Evolutionary conservation across 2,888 invertebrate genomes (phyloP).

Genomic region (Odontomyia ornata): DNA sequence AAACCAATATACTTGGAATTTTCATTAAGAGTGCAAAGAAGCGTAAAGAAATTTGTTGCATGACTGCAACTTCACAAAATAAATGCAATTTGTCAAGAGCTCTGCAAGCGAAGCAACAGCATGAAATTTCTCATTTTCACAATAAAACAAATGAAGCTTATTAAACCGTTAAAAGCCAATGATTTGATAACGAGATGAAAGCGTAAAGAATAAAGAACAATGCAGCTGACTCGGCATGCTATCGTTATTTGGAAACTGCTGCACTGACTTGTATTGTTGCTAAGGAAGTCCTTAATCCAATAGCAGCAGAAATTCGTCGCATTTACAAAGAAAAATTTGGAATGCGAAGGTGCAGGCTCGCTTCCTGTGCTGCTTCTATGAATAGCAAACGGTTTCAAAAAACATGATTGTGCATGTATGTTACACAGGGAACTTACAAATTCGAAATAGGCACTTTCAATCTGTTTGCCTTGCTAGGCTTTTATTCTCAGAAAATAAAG

Average conservation of each 20-base stretch:
- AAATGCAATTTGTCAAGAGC: slow-evolving; percentile 35
- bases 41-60: slow-evolving; percentile 44
- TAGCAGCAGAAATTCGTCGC: slow-evolving; percentile 29
- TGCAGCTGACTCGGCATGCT: slow-evolving; percentile 35
- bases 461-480: too few relatives aligned
- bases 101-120: slow-evolving; percentile 20
- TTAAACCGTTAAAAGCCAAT: slow-evolving; percentile 65
- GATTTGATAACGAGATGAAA: slow-evolving; percentile 53
- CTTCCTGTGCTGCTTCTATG: too few relatives aligned
- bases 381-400: too few relatives aligned
- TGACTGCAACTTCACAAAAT: slow-evolving; percentile 33
- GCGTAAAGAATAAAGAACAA: slow-evolving; percentile 52
- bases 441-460: too few relatives aligned
- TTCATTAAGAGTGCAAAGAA: slow-evolving; percentile 28
- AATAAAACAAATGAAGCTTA: slow-evolving; percentile 64
- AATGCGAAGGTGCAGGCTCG: too few relatives aligned
- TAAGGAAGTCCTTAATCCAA: slow-evolving; percentile 19
- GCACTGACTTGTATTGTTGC: neutral
- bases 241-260: slow-evolving; percentile 22
- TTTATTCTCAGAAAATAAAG: too few relatives aligned
- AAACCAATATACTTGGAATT: neutral
- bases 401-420: too few relatives aligned
- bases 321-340: neutral
- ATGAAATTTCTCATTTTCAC: neutral
- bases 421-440: too few relatives aligned